phyloP scores from a whole-genome alignment of 2,797 vertebrate genomes.

The Odontamblyopus rebecca region DNA sequence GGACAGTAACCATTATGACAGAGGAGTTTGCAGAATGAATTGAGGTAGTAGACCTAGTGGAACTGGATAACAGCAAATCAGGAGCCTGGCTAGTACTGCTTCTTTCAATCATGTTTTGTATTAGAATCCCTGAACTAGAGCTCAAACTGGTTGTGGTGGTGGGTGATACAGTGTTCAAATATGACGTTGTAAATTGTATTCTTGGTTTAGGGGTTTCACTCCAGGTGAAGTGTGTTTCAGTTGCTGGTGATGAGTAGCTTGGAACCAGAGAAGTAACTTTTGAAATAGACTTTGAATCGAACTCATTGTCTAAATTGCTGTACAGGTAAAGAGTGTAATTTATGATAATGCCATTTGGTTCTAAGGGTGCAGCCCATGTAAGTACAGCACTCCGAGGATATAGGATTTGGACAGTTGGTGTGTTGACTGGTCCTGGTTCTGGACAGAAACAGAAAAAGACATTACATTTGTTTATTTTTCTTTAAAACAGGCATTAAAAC shows the following conservation, averaged over 20 bases:
- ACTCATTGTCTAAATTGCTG: constrained; percentile 7
- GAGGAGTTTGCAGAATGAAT: constrained; percentile 5
- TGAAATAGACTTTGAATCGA: constrained; percentile 26
- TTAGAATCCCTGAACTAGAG: constrained; percentile 22
- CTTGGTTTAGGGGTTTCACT: constrained; percentile 24
- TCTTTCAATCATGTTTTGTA: constrained; percentile 13
- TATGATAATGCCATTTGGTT: constrained; percentile 65
- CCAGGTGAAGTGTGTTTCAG: constrained; percentile 18
- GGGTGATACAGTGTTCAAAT: constrained; percentile 8
- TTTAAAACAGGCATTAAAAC: constrained; percentile 26
- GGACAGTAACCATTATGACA: constrained; percentile 44
- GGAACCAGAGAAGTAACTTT: constrained; percentile 10
- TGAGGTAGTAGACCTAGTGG: background rate
- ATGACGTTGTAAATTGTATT: constrained; percentile 20
- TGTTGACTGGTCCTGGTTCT: constrained; percentile 62
- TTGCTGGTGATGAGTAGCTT: constrained; percentile 19
- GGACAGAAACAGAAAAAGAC: constrained; percentile 15
- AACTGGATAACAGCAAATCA: constrained; percentile 16
- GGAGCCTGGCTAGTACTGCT: constrained; percentile 21
- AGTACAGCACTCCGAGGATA: constrained; percentile 49
- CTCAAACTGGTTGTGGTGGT: constrained; percentile 1
- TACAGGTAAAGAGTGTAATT: constrained; percentile 61
- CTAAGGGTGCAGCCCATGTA: constrained; percentile 59
- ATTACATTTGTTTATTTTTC: background rate
- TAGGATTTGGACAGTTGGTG: constrained; percentile 46